Evolutionary conservation across 1,140 invertebrate species (phyloP), one percentile per base, ranked within the genome.

Genomic region (Mya arenaria): DNA sequence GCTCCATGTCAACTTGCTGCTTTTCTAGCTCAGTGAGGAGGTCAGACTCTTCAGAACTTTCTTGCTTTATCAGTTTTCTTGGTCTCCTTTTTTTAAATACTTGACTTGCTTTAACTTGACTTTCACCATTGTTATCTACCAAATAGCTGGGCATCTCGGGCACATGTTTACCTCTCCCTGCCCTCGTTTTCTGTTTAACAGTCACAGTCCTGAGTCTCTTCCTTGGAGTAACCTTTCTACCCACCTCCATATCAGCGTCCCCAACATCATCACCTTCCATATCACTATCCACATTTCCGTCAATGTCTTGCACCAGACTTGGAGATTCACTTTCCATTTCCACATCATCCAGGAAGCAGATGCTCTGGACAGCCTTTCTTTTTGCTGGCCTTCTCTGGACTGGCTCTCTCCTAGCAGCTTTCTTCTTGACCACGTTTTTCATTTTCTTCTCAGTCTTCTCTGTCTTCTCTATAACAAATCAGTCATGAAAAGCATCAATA

Each of bases 291-390:
- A n/a, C 48, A 17, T 52, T 23, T 23, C 25, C 48, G 17, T 52
- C 2, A 52, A n/a, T 52, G 25, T 52, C 48, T n/a, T n/a, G n/a
- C n/a, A n/a, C n/a, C n/a, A n/a, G 25, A 75, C 72, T 75, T 28
- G 63, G 4, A 41, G 72, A 75, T 48, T 75, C 72, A 63, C 72
- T 75, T 8, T 62, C 72, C 2, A 39, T 15, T 62, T 44, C 28
- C 15, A 44, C 13, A 44, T 75, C 41, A n/a, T 75, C 72, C 0
- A 75, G n/a, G 19, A 75, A 75, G 48, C 36, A 44, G 19, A 75
- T 28, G 44, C 68, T n/a, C 25, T 30, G 68, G 25, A 30, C 48
- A 52, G 30, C 13, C n/a, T 30, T 68, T 4, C 36, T 68, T 8
- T 10, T 8, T n/a, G 10, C 58, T 25, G 30, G 30, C 4, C 13